Evolutionary conservation across 2,113 vertebrate genomes (phyloP).

Genomic region (Tetrao urogallus): DNA sequence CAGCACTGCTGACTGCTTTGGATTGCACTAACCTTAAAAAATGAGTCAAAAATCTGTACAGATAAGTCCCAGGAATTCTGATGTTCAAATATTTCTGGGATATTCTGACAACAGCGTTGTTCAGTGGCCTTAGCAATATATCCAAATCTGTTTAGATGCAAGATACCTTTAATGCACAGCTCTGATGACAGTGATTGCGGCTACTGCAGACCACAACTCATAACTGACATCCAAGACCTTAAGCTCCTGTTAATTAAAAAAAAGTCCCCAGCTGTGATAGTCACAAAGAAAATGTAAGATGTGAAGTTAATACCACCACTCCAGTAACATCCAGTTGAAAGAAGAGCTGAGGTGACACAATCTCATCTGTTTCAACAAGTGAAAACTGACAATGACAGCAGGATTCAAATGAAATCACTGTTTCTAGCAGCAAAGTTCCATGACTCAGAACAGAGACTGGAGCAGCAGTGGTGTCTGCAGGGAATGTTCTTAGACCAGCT

Average conservation of each 20-base stretch:
- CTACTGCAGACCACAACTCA: not conserved
- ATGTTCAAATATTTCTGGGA: not conserved
- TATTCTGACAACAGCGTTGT: not conserved
- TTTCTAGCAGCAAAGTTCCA: not conserved
- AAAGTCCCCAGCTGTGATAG: not conserved
- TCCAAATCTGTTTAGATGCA: not conserved
- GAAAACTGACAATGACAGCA: not conserved
- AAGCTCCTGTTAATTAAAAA: not conserved
- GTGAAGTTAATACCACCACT: not conserved
- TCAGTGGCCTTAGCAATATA: not conserved
- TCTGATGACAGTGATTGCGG: not conserved
- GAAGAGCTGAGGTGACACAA: not conserved
- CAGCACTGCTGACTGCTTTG: not conserved
- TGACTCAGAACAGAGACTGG: not conserved
- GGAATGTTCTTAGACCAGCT: not conserved
- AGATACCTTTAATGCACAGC: not conserved
- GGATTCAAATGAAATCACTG: not conserved
- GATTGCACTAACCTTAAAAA: not conserved
- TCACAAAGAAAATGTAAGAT: not conserved
- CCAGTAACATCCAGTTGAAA: not conserved
- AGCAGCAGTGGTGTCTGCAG: not conserved
- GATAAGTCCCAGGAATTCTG: not conserved
- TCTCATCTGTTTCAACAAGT: not conserved
- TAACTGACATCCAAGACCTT: not conserved
- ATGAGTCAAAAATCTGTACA: not conserved